phyloP scores from a whole-genome alignment of 2,888 invertebrate genomes.

The Incurvaria masculella region DNA sequence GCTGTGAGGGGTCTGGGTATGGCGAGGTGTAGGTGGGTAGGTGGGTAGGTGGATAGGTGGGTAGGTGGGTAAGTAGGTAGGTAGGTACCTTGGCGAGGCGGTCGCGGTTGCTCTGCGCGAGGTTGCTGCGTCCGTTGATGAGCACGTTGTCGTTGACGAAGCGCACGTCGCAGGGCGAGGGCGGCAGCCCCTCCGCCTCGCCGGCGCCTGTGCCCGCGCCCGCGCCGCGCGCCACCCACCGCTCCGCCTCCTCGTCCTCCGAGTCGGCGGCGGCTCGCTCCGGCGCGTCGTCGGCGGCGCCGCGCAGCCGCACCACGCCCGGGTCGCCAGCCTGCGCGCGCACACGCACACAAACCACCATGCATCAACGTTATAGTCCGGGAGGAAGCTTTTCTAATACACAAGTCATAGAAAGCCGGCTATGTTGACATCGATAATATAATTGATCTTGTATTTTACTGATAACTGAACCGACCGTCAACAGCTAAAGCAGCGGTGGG shows the following conservation, averaged over 20 bases:
- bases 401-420: no score
- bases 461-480: no score
- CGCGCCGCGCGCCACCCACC: not conserved
- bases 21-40: no score
- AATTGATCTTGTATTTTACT: no score
- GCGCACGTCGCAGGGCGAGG: constrained; percentile 78
- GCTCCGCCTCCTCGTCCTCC: constrained; percentile 21
- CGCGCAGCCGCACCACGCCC: constrained; percentile 40
- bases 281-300: constrained; percentile 58
- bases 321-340: constrained; percentile 35
- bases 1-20: not conserved
- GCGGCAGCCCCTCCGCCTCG: constrained; percentile 61
- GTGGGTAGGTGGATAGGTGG: no score
- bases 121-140: constrained; percentile 86
- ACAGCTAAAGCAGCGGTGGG: no score
- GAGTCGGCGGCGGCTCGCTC: constrained; percentile 26
- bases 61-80: no score
- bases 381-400: no score
- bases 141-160: constrained; percentile 87
- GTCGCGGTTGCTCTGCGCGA: constrained; percentile 53
- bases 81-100: constrained; percentile 55
- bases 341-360: no score
- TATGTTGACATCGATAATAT: no score
- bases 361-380: no score
- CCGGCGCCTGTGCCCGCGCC: not conserved